A percentile compares a stretch with the other conserved stretches of the same genome.
Conservation (phyloP, 2,888 invertebrate genomes). For the Tiliacea citrago region DNA sequence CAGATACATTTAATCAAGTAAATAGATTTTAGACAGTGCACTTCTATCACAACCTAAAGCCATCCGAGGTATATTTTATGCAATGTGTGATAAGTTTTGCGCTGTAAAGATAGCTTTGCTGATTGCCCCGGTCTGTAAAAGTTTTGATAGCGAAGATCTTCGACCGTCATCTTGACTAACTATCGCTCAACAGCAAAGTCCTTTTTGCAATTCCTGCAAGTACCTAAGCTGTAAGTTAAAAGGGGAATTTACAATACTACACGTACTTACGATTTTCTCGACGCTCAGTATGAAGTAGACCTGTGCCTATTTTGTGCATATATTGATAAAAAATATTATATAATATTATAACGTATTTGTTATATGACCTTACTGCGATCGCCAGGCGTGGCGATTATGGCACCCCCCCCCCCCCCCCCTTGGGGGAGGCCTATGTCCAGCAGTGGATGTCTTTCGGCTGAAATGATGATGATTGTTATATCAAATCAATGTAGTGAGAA, state of each 20-base stretch:
- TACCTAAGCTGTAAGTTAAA: neutral
- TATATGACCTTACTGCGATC: slow-evolving; percentile 10
- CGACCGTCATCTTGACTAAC: neutral
- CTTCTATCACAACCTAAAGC: neutral
- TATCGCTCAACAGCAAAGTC: neutral
- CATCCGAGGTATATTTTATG: slow-evolving; percentile 2
- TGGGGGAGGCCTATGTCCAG: no score
- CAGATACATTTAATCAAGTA: neutral
- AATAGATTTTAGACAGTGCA: neutral
- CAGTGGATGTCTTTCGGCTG: no score
- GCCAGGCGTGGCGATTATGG: no score
- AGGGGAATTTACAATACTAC: neutral
- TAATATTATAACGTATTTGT: slow-evolving; percentile 46
- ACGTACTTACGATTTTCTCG: neutral
- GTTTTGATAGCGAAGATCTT: neutral
- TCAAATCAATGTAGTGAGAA: slow-evolving; percentile 64
- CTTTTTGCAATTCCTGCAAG: neutral
- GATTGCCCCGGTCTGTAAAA: neutral
- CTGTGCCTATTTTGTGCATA: slow-evolving; percentile 13
- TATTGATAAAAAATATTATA: slow-evolving; percentile 25
- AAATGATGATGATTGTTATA: neutral
- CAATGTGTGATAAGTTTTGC: slow-evolving; percentile 18
- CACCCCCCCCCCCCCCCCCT: no score
- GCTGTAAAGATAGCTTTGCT: neutral
- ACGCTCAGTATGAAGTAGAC: neutral